Evolutionary conservation across 2,888 invertebrate species (phyloP).

Genomic region (Neuroscelio doddi): DNA sequence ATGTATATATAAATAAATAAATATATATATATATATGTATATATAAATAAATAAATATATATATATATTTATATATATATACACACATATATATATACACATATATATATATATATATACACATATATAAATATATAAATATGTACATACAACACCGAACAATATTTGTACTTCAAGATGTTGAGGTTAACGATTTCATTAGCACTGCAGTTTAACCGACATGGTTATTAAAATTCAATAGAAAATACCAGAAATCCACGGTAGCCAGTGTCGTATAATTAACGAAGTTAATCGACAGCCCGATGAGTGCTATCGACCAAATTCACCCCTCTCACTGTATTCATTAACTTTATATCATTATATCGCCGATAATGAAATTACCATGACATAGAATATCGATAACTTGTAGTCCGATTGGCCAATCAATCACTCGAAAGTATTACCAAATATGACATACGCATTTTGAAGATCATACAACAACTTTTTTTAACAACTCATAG

Average conservation of each 20-base stretch:
- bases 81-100: too few species aligned
- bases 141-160: too few species aligned
- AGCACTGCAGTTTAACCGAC: slow-evolving; percentile 16
- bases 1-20: too few species aligned
- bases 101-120: too few species aligned
- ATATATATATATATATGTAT: too few species aligned
- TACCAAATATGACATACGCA: too few species aligned
- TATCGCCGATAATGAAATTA: slow-evolving; percentile 65
- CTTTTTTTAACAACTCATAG: too few species aligned
- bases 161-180: slow-evolving; percentile 11
- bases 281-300: slow-evolving; percentile 68
- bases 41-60: too few species aligned
- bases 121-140: too few species aligned
- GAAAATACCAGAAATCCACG: slow-evolving; percentile 47
- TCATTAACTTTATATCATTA: slow-evolving; percentile 63
- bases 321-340: slow-evolving; percentile 30
- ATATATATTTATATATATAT: too few species aligned
- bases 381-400: slow-evolving; percentile 67
- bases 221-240: slow-evolving; percentile 58
- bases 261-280: slow-evolving; percentile 61
- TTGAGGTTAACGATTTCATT: slow-evolving; percentile 29
- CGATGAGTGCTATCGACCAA: slow-evolving; percentile 61
- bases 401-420: slow-evolving; percentile 54
- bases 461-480: too few species aligned
- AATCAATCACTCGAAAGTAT: slow-evolving; percentile 60